Percentiles rank a stretch among this genome's conserved stretches.
phyloP scores from a whole-genome alignment of 2,888 invertebrate species.

The Mythimna impura region DNA sequence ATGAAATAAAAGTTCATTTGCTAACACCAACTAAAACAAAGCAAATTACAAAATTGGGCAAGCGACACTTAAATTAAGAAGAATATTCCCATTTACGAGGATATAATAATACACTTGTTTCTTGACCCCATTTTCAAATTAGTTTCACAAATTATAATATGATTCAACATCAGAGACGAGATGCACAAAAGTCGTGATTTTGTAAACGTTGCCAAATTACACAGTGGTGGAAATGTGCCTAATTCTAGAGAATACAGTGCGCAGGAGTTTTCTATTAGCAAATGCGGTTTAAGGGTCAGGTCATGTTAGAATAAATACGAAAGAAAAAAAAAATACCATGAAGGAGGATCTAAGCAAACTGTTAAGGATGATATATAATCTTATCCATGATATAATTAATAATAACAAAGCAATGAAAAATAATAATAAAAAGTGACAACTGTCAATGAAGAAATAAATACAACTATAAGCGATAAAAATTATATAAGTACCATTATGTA shows the following conservation, averaged over 20 bases:
- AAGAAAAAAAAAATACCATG: slow-evolving; percentile 1
- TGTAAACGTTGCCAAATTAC: slow-evolving; percentile 86
- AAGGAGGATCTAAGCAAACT: neutral
- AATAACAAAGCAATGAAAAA: neutral
- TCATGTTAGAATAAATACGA: slow-evolving; percentile 52
- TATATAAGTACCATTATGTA: neutral
- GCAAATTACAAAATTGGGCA: slow-evolving; percentile 43
- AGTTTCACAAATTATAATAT: slow-evolving; percentile 77
- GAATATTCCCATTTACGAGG: slow-evolving; percentile 42
- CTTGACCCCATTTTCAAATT: slow-evolving; percentile 74
- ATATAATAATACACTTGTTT: slow-evolving; percentile 59
- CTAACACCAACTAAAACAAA: slow-evolving; percentile 28
- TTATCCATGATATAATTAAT: neutral
- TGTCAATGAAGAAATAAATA: neutral
- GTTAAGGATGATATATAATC: neutral
- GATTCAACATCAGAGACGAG: slow-evolving; percentile 64
- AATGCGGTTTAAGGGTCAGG: slow-evolving; percentile 82
- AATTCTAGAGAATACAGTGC: slow-evolving; percentile 85
- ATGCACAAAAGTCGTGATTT: slow-evolving; percentile 80
- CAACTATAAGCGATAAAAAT: too few species aligned
- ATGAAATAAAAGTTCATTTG: slow-evolving; percentile 21
- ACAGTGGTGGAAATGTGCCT: slow-evolving; percentile 84
- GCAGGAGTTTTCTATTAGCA: slow-evolving; percentile 89
- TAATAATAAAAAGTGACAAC: neutral
- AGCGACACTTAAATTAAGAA: slow-evolving; percentile 38